Evolutionary conservation across 2,888 invertebrate species (phyloP).

Genomic region (Allygus modestus): DNA sequence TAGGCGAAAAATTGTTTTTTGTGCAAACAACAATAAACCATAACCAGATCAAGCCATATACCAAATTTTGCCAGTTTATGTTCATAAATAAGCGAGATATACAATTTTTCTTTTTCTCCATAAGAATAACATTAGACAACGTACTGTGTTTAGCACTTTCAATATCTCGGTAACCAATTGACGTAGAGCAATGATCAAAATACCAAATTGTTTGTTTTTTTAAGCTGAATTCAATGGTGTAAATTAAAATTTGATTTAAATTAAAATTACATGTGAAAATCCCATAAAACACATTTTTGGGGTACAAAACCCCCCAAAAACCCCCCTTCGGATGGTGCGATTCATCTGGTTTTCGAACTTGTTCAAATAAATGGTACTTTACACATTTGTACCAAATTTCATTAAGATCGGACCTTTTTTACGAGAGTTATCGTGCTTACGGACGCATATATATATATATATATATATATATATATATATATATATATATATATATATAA

Average conservation of each 20-base stretch:
- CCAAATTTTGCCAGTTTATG: not conserved
- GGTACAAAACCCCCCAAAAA: not conserved
- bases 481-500: too few species aligned
- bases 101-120: not conserved
- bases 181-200: not conserved
- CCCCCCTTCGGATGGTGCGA: not conserved
- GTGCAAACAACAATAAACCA: too few species aligned
- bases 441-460: too few species aligned
- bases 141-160: not conserved
- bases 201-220: conserved; percentile 4
- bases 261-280: not conserved
- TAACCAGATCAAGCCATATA: not conserved
- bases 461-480: too few species aligned
- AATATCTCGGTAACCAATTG: conserved; percentile 4
- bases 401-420: not conserved
- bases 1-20: too few species aligned
- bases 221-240: not conserved
- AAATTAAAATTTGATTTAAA: not conserved
- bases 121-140: not conserved
- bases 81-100: not conserved
- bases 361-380: not conserved
- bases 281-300: not conserved
- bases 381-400: not conserved
- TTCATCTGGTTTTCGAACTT: not conserved
- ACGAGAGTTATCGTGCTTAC: too few species aligned